Evolutionary conservation across 2,888 invertebrate species (phyloP).

Genomic region (Caenorhabditis parvicauda): DNA sequence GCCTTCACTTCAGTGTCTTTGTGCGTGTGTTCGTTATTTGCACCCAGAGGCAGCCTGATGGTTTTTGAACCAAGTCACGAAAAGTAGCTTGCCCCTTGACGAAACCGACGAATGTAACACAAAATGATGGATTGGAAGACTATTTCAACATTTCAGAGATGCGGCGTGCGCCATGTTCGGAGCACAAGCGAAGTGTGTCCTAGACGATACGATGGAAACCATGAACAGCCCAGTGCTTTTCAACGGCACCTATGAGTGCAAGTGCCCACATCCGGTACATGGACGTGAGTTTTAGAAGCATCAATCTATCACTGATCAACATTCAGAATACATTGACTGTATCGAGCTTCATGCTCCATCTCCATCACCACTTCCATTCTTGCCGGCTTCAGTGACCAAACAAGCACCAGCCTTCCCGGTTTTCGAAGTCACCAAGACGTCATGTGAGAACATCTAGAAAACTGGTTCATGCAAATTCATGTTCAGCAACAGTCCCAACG

Average conservation of each 20-base stretch:
- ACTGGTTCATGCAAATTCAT: neutral
- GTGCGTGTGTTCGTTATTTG: too few relatives aligned
- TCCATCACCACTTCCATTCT: constrained; percentile 16
- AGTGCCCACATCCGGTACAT: constrained; percentile 40
- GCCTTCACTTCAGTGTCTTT: too few relatives aligned
- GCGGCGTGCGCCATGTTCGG: constrained; percentile 51
- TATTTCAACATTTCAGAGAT: constrained; percentile 41
- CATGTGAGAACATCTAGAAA: constrained; percentile 8
- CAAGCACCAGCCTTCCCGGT: constrained; percentile 28
- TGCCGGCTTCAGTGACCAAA: constrained; percentile 10
- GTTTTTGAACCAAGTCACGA: too few relatives aligned
- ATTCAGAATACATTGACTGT: constrained; percentile 40
- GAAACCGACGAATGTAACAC: too few relatives aligned
- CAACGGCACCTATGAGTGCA: constrained; percentile 43
- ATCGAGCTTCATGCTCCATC: constrained; percentile 38
- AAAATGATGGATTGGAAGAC: too few relatives aligned
- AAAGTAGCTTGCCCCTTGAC: too few relatives aligned
- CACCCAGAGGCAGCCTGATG: too few relatives aligned
- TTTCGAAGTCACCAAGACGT: constrained; percentile 17
- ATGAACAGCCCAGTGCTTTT: constrained; percentile 24
- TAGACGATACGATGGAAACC: constrained; percentile 40
- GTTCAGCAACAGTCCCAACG: constrained; percentile 7
- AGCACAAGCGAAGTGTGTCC: constrained; percentile 44
- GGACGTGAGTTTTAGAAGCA: constrained; percentile 22
- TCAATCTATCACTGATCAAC: neutral